These are phyloP conservation scores for Metaphire vulgaris DNA, from an alignment of 1,140 invertebrate species.

Conservation along the genomic window DNA sequence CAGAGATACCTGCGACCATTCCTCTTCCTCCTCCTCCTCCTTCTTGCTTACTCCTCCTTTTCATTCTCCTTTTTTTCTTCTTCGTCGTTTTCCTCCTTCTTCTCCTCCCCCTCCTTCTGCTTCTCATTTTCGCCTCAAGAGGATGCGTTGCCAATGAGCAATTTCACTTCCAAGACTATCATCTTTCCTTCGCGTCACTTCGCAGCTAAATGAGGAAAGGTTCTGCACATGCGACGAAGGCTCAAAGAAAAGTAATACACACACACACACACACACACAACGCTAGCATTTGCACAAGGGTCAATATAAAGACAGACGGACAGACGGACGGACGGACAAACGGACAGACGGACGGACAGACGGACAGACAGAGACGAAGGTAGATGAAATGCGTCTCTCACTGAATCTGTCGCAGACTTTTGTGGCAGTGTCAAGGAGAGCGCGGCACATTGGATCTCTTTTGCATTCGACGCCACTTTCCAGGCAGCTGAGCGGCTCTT, in stretches of 20 bases:
- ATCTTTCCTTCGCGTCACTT: no score
- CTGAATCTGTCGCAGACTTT: slow-evolving; percentile 9
- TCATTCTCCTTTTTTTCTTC: no score
- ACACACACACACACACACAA: not conserved
- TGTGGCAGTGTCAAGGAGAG: not conserved
- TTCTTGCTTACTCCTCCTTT: no score
- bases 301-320: not conserved
- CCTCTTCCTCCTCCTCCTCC: no score
- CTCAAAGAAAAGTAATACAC: no score
- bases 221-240: no score
- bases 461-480: not conserved
- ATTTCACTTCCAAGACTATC: no score
- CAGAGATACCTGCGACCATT: no score
- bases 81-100: no score
- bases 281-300: not conserved
- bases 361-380: not conserved
- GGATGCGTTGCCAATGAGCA: not conserved
- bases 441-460: slow-evolving; percentile 2
- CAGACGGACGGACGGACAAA: not conserved
- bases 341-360: not conserved
- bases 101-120: no score
- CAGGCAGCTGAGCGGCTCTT: slow-evolving; percentile 12
- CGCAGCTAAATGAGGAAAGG: no score
- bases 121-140: not conserved
- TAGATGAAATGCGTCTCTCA: not conserved